Conservation (phyloP, 2,888 invertebrate genomes). For the Harpagoxenus sublaevis region DNA sequence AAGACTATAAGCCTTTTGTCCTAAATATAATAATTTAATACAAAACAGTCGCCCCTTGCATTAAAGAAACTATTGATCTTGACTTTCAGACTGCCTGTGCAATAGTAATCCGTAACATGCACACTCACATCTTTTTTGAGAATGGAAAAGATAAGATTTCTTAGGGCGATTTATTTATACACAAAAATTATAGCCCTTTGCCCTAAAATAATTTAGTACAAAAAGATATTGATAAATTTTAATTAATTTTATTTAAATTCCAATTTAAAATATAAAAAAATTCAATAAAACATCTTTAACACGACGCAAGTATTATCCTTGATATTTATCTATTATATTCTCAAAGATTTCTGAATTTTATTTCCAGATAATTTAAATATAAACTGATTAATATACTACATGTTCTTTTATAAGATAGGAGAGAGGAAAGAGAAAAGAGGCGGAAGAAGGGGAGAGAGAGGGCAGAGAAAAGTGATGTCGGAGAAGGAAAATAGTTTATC, state of each 20-base stretch:
- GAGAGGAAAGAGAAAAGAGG: too few species aligned
- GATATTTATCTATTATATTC: not conserved
- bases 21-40: not conserved
- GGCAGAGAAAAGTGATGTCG: too few species aligned
- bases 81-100: not conserved
- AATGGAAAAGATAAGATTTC: not conserved
- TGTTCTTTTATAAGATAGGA: too few species aligned
- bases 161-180: not conserved
- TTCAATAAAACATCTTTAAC: not conserved
- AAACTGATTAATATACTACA: not conserved
- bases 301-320: not conserved
- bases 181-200: too few species aligned
- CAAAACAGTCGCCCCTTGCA: not conserved
- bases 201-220: not conserved
- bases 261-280: not conserved
- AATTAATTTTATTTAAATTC: not conserved
- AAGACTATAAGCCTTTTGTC: not conserved
- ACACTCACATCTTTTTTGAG: not conserved
- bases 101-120: not conserved
- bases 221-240: not conserved
- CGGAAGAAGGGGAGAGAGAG: too few species aligned
- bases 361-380: not conserved
- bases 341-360: not conserved
- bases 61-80: slow-evolving; percentile 17
- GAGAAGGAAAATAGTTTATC: too few species aligned